Evolutionary conservation across 2,797 vertebrate genomes (phyloP).

Genomic region (Argentina silus): DNA sequence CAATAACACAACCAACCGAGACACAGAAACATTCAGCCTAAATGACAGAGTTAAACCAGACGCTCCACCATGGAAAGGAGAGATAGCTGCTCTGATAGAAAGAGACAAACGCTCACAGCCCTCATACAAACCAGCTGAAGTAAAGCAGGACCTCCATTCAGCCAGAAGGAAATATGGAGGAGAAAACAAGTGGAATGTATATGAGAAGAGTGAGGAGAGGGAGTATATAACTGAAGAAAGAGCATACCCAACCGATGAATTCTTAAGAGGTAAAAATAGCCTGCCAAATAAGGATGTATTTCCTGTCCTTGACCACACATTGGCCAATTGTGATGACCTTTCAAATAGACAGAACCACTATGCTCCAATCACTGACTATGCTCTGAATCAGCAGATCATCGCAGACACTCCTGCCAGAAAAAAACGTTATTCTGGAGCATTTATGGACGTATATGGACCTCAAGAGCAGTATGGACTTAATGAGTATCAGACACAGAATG

Average conservation of each 20-base stretch:
- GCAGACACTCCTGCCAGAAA: constrained; percentile 36
- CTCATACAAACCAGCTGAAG: constrained; percentile 41
- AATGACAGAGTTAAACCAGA: constrained; percentile 25
- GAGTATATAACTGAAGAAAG: constrained; percentile 39
- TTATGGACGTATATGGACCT: constrained; percentile 29
- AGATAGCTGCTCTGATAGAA: constrained; percentile 59
- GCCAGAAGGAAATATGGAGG: constrained; percentile 45
- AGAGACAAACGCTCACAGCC: constrained; percentile 57
- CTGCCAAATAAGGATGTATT: constrained; percentile 21
- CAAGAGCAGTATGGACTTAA: constrained; percentile 38
- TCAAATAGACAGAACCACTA: constrained; percentile 40
- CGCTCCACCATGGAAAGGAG: constrained; percentile 61
- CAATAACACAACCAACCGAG: constrained; percentile 39
- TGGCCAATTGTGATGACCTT: constrained; percentile 19
- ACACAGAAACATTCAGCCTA: constrained; percentile 46
- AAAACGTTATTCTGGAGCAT: constrained; percentile 33
- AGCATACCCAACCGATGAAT: constrained; percentile 18
- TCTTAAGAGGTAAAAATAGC: neutral
- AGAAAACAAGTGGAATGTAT: constrained; percentile 48
- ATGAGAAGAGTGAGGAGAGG: constrained; percentile 50
- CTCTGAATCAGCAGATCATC: neutral
- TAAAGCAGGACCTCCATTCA: constrained; percentile 49
- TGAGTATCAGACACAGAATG: constrained; percentile 29
- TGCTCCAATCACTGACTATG: constrained; percentile 19
- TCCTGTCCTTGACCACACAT: neutral